phyloP scores from a whole-genome alignment of 2,888 invertebrate genomes.

The Bellardia pandia region DNA sequence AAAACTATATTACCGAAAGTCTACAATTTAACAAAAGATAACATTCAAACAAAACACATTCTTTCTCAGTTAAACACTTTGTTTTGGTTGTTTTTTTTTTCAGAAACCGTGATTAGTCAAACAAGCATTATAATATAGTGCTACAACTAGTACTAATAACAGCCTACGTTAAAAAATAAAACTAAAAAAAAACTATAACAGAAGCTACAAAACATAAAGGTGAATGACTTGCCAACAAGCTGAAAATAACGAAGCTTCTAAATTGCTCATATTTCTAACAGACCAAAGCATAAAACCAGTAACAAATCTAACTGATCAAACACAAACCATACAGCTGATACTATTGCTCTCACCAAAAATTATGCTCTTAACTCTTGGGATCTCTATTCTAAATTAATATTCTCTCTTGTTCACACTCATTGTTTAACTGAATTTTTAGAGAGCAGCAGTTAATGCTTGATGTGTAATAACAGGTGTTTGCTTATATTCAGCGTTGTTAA shows the following conservation, averaged over 20 bases:
- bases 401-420: no score
- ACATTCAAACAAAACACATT: not conserved
- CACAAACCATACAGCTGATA: not conserved
- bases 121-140: constrained; percentile 26
- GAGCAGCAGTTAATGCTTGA: no score
- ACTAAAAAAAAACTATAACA: not conserved
- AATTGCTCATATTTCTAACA: not conserved
- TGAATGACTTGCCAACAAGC: constrained; percentile 52
- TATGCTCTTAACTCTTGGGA: no score
- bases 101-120: constrained; percentile 4
- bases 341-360: no score
- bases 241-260: constrained; percentile 9
- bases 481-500: not conserved
- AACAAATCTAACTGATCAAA: constrained; percentile 5
- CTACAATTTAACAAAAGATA: not conserved
- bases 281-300: constrained; percentile 14
- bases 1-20: constrained; percentile 6
- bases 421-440: no score
- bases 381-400: no score
- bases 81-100: constrained; percentile 7
- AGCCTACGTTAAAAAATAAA: not conserved
- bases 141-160: not conserved
- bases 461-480: not conserved
- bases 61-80: not conserved
- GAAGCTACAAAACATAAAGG: constrained; percentile 30